phyloP scores from a whole-genome alignment of 1,140 invertebrate genomes.

The Psilanteris sp. region DNA sequence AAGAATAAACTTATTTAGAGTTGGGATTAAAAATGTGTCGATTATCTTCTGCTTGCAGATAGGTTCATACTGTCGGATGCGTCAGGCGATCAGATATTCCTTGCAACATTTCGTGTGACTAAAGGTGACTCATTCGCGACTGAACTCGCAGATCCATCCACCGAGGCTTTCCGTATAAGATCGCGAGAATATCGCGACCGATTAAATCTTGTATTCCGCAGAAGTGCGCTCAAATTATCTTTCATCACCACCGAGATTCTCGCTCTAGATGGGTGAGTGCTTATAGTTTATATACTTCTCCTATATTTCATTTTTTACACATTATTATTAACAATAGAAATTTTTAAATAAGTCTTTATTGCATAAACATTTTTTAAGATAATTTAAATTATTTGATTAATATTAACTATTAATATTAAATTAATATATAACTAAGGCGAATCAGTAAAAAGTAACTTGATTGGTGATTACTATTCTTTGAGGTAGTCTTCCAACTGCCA shows the following conservation, averaged over 20 bases:
- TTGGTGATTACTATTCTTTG: no score
- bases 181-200: constrained; percentile 87
- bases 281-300: no score
- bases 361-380: no score
- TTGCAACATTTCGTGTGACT: constrained; percentile 86
- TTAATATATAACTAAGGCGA: no score
- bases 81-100: constrained; percentile 87
- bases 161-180: constrained; percentile 83
- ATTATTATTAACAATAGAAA: no score
- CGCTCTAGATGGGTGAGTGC: constrained; percentile 87
- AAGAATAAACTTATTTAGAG: background rate
- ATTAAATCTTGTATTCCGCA: constrained; percentile 86
- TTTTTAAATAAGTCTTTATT: no score
- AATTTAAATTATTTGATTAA: no score
- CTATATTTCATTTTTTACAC: no score
- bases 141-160: constrained; percentile 84
- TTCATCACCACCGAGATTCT: constrained; percentile 86
- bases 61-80: constrained; percentile 88
- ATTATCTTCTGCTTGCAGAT: constrained; percentile 82
- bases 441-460: no score
- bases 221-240: constrained; percentile 84
- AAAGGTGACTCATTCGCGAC: constrained; percentile 84
- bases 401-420: no score
- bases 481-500: no score
- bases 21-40: background rate